These are phyloP conservation scores for Erpetoichthys calabaricus DNA, from an alignment of 2,797 vertebrate species.

Conservation along the genomic window DNA sequence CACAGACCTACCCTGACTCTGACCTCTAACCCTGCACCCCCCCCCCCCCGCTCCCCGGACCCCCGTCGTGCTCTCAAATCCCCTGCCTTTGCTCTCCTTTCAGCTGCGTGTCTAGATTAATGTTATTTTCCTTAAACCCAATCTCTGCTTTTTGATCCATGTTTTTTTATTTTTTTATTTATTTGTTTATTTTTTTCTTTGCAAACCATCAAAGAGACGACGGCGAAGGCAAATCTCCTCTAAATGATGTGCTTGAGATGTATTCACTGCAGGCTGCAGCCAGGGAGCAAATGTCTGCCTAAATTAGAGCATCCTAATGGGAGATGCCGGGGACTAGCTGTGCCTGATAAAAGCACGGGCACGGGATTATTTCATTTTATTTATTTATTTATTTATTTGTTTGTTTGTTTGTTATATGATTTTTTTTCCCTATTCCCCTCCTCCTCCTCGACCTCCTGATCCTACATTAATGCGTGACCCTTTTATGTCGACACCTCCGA, in stretches of 20 bases:
- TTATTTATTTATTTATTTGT: no score
- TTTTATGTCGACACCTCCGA: conserved; percentile 14
- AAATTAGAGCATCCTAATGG: conserved; percentile 11
- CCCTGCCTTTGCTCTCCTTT: no score
- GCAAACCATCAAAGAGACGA: conserved; percentile 6
- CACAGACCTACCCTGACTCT: no score
- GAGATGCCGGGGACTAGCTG: conserved; percentile 5
- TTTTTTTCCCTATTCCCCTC: conserved; percentile 1
- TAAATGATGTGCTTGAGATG: conserved; percentile 2
- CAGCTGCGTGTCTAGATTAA: no score
- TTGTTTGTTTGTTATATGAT: background rate
- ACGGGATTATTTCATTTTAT: conserved; percentile 7
- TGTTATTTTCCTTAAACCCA: no score
- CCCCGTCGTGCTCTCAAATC: no score
- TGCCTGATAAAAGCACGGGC: conserved; percentile 10
- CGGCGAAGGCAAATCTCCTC: conserved; percentile 2
- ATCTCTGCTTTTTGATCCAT: no score
- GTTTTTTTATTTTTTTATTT: background rate
- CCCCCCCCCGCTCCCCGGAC: no score
- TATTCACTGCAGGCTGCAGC: conserved; percentile 5
- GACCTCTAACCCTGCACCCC: no score
- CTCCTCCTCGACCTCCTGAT: background rate
- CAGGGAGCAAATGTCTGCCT: conserved; percentile 9
- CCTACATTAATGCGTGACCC: conserved; percentile 13
- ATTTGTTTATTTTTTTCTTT: conserved; percentile 4